Percentiles rank a stretch among this genome's conserved stretches.
phyloP scores from a whole-genome alignment of 2,888 invertebrate genomes.

The Ormyrus labotus region DNA sequence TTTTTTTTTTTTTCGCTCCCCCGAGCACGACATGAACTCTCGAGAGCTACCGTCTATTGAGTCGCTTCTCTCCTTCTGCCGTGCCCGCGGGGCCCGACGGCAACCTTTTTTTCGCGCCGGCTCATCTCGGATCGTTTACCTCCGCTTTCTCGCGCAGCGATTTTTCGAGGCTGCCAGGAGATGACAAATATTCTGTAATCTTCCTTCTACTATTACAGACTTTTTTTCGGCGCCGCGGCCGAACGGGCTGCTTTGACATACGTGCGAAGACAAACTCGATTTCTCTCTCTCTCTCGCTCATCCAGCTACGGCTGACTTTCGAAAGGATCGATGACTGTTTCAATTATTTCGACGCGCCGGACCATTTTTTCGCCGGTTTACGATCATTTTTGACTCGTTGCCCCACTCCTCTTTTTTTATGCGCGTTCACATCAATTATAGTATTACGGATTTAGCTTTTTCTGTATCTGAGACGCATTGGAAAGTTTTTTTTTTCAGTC shows the following conservation, averaged over 20 bases:
- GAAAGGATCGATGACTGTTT: background rate
- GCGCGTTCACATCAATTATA: background rate
- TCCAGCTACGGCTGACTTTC: background rate
- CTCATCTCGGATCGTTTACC: background rate
- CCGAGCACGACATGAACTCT: background rate
- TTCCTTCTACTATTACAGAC: constrained; percentile 25
- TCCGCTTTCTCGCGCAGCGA: constrained; percentile 35
- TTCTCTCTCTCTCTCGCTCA: background rate
- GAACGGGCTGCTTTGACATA: too few relatives aligned
- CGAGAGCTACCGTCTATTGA: constrained; percentile 24
- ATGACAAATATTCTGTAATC: constrained; percentile 51
- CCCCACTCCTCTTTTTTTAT: background rate
- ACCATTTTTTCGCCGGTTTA: constrained; percentile 9
- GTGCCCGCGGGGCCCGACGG: background rate
- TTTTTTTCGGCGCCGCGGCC: background rate
- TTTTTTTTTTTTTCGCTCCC: constrained; percentile 28
- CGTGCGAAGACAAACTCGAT: background rate
- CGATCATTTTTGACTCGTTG: constrained; percentile 8
- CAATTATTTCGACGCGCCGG: background rate
- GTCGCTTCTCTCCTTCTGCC: background rate
- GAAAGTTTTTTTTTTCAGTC: background rate
- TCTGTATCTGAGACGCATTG: background rate
- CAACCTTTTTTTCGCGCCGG: constrained; percentile 4
- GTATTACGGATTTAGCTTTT: background rate
- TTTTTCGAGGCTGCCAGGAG: constrained; percentile 49